Evolutionary conservation across 1,140 invertebrate genomes (phyloP).

Genomic region (Dufourea novaeangliae): DNA sequence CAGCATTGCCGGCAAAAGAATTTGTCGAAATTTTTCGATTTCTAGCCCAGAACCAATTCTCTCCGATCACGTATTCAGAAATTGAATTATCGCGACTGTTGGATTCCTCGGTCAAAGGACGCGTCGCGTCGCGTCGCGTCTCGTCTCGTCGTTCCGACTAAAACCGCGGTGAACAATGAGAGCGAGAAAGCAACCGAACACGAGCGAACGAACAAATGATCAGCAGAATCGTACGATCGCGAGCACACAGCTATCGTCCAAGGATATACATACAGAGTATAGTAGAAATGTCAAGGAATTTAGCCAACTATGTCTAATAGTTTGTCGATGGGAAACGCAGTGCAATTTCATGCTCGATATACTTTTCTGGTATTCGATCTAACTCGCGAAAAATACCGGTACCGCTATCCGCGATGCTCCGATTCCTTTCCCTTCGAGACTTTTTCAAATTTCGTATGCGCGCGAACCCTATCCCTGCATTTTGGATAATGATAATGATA

Average conservation of each 20-base stretch:
- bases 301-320: background rate
- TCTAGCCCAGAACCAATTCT: too few relatives aligned
- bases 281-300: background rate
- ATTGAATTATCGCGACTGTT: too few relatives aligned
- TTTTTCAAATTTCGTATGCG: background rate
- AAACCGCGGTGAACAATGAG: background rate
- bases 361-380: slow-evolving; percentile 49
- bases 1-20: too few relatives aligned
- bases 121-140: too few relatives aligned
- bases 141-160: too few relatives aligned
- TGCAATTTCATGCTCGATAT: slow-evolving; percentile 68
- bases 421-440: slow-evolving; percentile 10
- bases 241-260: background rate
- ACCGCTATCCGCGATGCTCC: slow-evolving; percentile 14
- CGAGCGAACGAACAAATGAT: background rate
- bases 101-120: too few relatives aligned
- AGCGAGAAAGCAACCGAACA: too few relatives aligned
- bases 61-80: too few relatives aligned
- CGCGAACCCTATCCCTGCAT: background rate
- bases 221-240: background rate
- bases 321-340: slow-evolving; percentile 59
- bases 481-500: background rate
- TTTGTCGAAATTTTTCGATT: too few relatives aligned
- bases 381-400: slow-evolving; percentile 32
- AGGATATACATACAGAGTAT: too few relatives aligned